A percentile compares a stretch with the other conserved stretches of the same genome.
phyloP scores from a whole-genome alignment of 2,888 invertebrate genomes.

The Drosophila eohydei region DNA sequence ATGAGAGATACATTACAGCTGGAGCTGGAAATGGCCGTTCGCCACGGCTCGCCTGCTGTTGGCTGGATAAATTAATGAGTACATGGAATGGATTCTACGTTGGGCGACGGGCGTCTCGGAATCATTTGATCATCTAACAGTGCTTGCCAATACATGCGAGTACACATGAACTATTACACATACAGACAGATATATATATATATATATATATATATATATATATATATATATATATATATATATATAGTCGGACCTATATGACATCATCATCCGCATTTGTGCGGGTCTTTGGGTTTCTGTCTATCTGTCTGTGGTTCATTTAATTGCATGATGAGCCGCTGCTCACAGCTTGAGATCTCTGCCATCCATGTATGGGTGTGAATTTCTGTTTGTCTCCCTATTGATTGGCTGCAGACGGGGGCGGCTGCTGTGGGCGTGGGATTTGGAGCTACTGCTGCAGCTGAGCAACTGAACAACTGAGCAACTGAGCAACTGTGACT shows the following conservation, averaged over 20 bases:
- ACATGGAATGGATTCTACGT: constrained; percentile 76
- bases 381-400: constrained; percentile 22
- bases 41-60: constrained; percentile 25
- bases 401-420: constrained; percentile 39
- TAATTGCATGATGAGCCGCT: constrained; percentile 72
- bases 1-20: constrained; percentile 57
- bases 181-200: not conserved
- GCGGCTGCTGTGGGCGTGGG: constrained; percentile 52
- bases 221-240: not conserved
- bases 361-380: constrained; percentile 30
- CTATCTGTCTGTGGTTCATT: constrained; percentile 24
- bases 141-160: constrained; percentile 62
- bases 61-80: constrained; percentile 73
- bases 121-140: constrained; percentile 71
- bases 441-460: constrained; percentile 37
- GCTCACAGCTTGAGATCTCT: constrained; percentile 56
- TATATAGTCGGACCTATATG: constrained; percentile 47
- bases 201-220: not conserved
- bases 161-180: constrained; percentile 29
- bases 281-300: constrained; percentile 53
- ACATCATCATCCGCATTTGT: constrained; percentile 69
- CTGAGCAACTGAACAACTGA: constrained; percentile 9
- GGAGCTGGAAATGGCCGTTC: constrained; percentile 28
- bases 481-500: constrained; percentile 32
- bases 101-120: constrained; percentile 48